These are phyloP conservation scores for Axis porcinus DNA, from an alignment of 2,113 vertebrate species.

Conservation along the genomic window DNA sequence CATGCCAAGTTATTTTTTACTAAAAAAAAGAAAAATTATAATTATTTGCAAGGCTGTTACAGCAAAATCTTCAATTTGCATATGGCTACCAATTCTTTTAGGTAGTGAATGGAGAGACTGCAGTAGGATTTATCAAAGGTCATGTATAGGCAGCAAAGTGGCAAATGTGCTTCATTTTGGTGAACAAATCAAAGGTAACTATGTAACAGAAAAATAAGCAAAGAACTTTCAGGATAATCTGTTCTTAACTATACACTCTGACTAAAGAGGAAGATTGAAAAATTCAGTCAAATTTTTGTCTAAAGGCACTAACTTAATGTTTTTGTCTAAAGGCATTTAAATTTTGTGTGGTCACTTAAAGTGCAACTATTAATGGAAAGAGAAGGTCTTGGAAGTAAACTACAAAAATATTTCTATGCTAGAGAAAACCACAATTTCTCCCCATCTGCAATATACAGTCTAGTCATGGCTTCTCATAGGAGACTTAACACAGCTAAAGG, in stretches of 20 bases:
- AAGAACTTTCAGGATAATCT: background rate
- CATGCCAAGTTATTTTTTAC: background rate
- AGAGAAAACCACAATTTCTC: background rate
- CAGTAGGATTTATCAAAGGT: background rate
- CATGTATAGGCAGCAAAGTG: background rate
- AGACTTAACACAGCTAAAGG: background rate
- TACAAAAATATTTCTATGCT: background rate
- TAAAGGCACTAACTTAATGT: background rate
- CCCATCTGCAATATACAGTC: background rate
- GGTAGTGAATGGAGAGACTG: background rate
- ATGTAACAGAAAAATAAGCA: slow-evolving; percentile 7
- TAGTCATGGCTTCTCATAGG: background rate
- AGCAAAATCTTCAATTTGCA: background rate
- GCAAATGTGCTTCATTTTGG: background rate
- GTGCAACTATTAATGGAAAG: background rate
- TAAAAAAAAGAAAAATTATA: background rate
- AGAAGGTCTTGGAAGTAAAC: background rate
- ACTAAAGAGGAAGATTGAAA: slow-evolving; percentile 11
- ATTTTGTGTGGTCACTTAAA: background rate
- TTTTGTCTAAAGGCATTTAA: background rate
- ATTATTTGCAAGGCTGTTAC: background rate
- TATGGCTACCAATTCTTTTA: background rate
- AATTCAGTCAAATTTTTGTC: background rate
- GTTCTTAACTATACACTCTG: background rate
- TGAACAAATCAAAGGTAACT: background rate